Evolutionary conservation across 2,113 vertebrate genomes (phyloP).

Genomic region (Aramus guarauna): DNA sequence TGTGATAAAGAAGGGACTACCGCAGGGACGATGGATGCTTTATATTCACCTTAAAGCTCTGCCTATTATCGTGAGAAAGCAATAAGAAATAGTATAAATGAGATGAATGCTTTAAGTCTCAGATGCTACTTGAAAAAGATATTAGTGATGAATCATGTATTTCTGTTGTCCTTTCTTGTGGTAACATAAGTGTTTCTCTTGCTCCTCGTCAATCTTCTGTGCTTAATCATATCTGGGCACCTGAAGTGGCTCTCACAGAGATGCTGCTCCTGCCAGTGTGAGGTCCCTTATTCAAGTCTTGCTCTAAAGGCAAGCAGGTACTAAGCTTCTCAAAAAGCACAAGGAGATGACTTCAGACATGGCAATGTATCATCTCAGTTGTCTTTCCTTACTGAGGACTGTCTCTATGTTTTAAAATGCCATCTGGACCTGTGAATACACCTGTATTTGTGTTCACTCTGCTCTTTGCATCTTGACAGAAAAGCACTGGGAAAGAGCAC

Average conservation of each 20-base stretch:
- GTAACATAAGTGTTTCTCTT: not conserved
- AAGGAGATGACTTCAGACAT: not conserved
- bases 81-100: not conserved
- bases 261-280: not conserved
- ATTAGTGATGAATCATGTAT: not conserved
- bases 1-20: not conserved
- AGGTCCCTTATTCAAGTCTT: not conserved
- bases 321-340: not conserved
- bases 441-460: not conserved
- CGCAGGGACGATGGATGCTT: not conserved
- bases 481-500: not conserved
- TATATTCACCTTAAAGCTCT: not conserved
- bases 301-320: not conserved
- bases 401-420: not conserved
- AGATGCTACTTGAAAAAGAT: not conserved
- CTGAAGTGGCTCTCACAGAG: not conserved
- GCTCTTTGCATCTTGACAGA: not conserved
- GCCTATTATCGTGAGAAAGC: not conserved
- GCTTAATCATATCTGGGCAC: not conserved
- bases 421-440: not conserved
- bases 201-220: not conserved
- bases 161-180: not conserved
- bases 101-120: not conserved
- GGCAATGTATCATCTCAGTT: not conserved
- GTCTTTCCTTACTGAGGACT: not conserved